These are phyloP conservation scores for Vidua macroura DNA, from an alignment of 2,113 vertebrate genomes.

Conservation along the genomic window DNA sequence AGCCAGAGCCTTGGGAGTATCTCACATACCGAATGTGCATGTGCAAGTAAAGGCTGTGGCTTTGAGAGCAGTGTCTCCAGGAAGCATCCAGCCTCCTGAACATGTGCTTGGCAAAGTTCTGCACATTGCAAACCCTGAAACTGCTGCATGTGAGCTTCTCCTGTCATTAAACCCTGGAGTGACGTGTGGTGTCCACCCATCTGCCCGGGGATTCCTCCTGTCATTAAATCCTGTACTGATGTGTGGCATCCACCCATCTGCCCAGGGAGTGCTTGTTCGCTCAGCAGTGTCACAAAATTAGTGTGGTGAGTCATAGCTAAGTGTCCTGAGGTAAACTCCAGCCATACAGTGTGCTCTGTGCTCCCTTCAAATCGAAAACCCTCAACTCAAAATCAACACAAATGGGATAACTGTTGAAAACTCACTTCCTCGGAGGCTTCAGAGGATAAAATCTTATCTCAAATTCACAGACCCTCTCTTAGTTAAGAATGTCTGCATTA, in stretches of 20 bases:
- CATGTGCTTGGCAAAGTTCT: neutral
- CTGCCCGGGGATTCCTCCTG: neutral
- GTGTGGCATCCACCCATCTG: neutral
- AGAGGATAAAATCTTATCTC: neutral
- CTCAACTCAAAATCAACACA: neutral
- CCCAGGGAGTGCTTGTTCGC: neutral
- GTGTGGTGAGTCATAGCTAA: neutral
- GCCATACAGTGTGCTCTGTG: neutral
- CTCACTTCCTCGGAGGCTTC: neutral
- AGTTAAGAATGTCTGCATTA: neutral
- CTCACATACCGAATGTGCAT: neutral
- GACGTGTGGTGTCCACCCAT: neutral
- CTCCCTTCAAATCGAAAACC: neutral
- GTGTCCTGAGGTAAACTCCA: neutral
- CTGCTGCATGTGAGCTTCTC: neutral
- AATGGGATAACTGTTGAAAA: neutral
- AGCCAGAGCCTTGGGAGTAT: neutral
- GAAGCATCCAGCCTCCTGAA: neutral
- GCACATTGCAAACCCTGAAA: neutral
- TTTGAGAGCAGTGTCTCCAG: neutral
- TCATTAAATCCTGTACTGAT: neutral
- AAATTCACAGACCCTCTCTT: neutral
- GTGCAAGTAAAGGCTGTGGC: neutral
- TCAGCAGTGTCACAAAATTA: neutral
- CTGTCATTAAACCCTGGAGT: neutral